phyloP scores from a whole-genome alignment of 2,888 invertebrate species.

The Phaonia tiefii region DNA sequence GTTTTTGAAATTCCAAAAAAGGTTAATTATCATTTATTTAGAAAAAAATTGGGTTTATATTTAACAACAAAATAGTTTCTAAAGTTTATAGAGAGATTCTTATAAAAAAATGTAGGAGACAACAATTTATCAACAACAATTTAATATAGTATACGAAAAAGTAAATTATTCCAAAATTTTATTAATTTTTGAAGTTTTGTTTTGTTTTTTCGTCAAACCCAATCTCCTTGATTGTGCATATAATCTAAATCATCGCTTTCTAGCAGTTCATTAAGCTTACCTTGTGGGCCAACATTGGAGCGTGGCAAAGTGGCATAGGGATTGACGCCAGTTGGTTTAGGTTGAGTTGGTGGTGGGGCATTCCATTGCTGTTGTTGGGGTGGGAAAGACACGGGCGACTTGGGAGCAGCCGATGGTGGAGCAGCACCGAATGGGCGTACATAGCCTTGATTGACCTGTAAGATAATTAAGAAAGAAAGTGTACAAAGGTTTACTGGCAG shows the following conservation, averaged over 20 bases:
- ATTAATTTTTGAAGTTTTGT: slow-evolving; percentile 50
- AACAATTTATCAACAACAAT: slow-evolving; percentile 8
- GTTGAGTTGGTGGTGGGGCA: slow-evolving; percentile 69
- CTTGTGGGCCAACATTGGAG: slow-evolving; percentile 78
- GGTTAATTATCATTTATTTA: slow-evolving; percentile 52
- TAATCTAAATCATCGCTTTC: slow-evolving; percentile 71
- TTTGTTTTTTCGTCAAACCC: slow-evolving; percentile 71
- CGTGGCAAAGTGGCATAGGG: slow-evolving; percentile 80
- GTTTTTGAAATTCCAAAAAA: neutral
- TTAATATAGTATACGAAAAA: neutral
- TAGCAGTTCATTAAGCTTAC: slow-evolving; percentile 74
- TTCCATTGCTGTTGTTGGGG: slow-evolving; percentile 73
- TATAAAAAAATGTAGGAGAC: neutral
- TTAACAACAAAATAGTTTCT: slow-evolving; percentile 42
- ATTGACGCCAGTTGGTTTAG: slow-evolving; percentile 72
- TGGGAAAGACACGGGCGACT: slow-evolving; percentile 79
- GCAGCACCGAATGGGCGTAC: slow-evolving; percentile 79
- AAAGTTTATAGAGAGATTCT: too few species aligned
- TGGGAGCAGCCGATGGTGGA: slow-evolving; percentile 75
- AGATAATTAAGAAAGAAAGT: slow-evolving; percentile 42
- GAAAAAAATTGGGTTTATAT: slow-evolving; percentile 48
- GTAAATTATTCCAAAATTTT: slow-evolving; percentile 38
- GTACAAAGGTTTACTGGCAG: too few species aligned
- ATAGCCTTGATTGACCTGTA: slow-evolving; percentile 79
- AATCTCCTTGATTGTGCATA: slow-evolving; percentile 74